These are phyloP conservation scores for Antheraea assamensis DNA, from an alignment of 2,888 invertebrate species.

Conservation along the genomic window DNA sequence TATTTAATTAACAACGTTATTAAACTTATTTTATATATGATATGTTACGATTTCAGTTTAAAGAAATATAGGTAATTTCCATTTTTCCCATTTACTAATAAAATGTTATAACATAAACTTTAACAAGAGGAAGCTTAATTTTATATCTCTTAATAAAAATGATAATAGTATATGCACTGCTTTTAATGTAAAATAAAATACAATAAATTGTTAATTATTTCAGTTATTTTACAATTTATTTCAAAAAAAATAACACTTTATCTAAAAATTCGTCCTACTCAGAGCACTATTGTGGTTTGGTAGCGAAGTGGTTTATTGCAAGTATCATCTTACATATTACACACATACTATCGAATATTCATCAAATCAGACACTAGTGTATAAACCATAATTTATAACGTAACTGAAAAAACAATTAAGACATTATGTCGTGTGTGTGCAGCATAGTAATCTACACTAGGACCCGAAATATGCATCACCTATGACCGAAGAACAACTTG, in stretches of 20 bases:
- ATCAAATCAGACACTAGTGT: not conserved
- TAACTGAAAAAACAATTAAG: not conserved
- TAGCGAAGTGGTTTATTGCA: not conserved
- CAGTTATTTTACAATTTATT: too few relatives aligned
- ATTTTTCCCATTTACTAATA: not conserved
- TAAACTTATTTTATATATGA: not conserved
- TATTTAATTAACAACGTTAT: not conserved
- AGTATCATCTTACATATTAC: not conserved
- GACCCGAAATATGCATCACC: constrained; percentile 28
- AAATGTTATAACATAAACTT: not conserved
- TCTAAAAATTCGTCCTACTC: too few relatives aligned
- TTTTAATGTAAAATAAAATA: too few relatives aligned
- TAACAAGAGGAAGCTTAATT: not conserved
- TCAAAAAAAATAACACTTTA: too few relatives aligned
- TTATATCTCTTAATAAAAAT: not conserved
- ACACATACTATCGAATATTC: too few relatives aligned
- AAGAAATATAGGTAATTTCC: not conserved
- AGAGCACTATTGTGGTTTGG: not conserved
- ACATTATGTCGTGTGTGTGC: not conserved
- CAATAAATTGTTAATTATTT: too few relatives aligned
- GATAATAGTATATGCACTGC: not conserved
- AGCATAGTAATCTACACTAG: not conserved
- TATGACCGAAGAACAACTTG: constrained; percentile 41
- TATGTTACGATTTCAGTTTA: not conserved
- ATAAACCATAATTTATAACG: not conserved